Base-by-base conservation (phyloP, 2,888 invertebrate genomes). In the Dynastes maya region DNA sequence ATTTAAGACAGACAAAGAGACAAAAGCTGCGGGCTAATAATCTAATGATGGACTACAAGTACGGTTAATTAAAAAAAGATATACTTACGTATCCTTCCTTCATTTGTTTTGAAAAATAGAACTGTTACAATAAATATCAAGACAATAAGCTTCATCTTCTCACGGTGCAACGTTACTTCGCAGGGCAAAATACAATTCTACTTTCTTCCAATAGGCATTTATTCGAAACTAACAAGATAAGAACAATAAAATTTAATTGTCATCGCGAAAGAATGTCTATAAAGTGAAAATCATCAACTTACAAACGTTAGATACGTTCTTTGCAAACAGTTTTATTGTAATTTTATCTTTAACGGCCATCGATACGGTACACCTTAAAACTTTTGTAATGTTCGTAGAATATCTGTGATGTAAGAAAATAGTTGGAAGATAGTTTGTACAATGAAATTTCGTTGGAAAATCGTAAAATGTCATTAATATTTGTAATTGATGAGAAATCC, bases 181-280 rank as follows among this genome's bases (percentile, higher is more conserved):
- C 13, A 9, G 9, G 9, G 8, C 4, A 13, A 29, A 68, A 16
- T 68, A 51, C n/a, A 5, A 27, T 27, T 51, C 9, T 27, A 51
- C 13, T 49, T 68, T 51, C 22, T 68, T 53, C 51, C 22, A 29
- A 53, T 45, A 74, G 32, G 45, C 72, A 45, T 61, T 61, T 74
- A 74, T 74, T 74, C 61, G 27, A 74, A 74, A 29, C 63, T 61
- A 27, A 61, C 29, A 29, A 74, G 72, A 74, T 74, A 74, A 74
- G 45, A 61, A 13, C 6, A 74, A 40, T 74, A 74, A 74, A 74
- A 74, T 45, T 74, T 74, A 61, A 74, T 74, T 74, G 27, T 74
- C 61, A 22, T 61, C 22, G 61, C 37, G 58, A 71, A 71, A 71
- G 22, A 55, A 61, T 27, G 61, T 27, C 53, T 22, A 74, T 61